phyloP scores from a whole-genome alignment of 2,797 vertebrate species.

The Erithacus rubecula region DNA sequence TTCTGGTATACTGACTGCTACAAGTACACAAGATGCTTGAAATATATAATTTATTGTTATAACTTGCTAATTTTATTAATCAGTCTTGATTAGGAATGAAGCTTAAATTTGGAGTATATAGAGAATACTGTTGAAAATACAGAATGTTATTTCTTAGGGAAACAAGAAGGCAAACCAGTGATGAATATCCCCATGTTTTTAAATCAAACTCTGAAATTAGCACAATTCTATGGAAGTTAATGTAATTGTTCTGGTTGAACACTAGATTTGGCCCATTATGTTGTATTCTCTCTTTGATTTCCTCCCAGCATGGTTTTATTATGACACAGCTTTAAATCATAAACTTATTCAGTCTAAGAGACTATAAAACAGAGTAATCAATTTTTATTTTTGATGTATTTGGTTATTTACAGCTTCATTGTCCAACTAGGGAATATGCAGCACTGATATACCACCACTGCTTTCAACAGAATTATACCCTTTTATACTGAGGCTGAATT shows the following conservation, averaged over 20 bases:
- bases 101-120: background rate
- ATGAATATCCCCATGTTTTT: background rate
- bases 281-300: constrained; percentile 40
- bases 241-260: constrained; percentile 19
- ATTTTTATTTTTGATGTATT: constrained; percentile 68
- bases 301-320: constrained; percentile 28
- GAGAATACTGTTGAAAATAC: background rate
- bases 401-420: constrained; percentile 66
- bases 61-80: background rate
- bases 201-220: background rate
- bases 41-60: background rate
- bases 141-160: background rate
- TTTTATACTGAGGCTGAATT: constrained; percentile 51
- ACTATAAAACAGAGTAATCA: constrained; percentile 64
- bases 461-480: constrained; percentile 42
- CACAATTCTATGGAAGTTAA: background rate
- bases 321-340: constrained; percentile 48
- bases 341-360: constrained; percentile 67
- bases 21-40: background rate
- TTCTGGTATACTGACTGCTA: background rate
- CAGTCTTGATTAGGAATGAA: background rate
- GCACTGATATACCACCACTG: constrained; percentile 39
- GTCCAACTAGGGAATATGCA: constrained; percentile 42
- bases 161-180: background rate
- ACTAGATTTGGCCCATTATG: constrained; percentile 44